phyloP scores from a whole-genome alignment of 2,797 vertebrate species.

The Cynopterus sphinx region DNA sequence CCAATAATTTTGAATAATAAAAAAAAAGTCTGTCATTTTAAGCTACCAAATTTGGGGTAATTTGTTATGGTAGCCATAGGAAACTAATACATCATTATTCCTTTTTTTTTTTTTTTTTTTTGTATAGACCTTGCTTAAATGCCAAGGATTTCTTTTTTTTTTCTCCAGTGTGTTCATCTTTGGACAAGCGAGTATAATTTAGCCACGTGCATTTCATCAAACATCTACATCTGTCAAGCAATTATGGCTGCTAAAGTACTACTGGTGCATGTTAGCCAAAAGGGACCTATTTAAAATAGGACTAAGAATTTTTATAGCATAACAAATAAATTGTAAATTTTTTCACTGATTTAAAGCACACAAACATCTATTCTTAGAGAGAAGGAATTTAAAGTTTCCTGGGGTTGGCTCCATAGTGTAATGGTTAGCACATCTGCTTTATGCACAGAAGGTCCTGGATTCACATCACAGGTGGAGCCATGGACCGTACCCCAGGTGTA shows the following conservation, averaged over 20 bases:
- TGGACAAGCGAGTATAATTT: conserved; percentile 26
- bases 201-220: conserved; percentile 20
- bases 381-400: background rate
- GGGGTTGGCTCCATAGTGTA: no score
- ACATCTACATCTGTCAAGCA: background rate
- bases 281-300: background rate
- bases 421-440: no score
- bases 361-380: background rate
- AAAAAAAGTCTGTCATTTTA: background rate
- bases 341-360: background rate
- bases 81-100: background rate
- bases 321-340: background rate
- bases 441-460: no score
- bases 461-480: no score
- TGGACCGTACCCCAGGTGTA: no score
- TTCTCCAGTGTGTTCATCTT: background rate
- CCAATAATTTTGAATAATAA: no score
- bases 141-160: background rate
- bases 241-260: background rate
- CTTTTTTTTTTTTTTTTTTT: background rate
- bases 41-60: background rate
- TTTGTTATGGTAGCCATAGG: background rate
- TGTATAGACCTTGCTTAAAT: background rate
- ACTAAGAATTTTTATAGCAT: background rate
- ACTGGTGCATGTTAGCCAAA: background rate